phyloP scores from a whole-genome alignment of 1,140 invertebrate species.

The Chrysoperla carnea region DNA sequence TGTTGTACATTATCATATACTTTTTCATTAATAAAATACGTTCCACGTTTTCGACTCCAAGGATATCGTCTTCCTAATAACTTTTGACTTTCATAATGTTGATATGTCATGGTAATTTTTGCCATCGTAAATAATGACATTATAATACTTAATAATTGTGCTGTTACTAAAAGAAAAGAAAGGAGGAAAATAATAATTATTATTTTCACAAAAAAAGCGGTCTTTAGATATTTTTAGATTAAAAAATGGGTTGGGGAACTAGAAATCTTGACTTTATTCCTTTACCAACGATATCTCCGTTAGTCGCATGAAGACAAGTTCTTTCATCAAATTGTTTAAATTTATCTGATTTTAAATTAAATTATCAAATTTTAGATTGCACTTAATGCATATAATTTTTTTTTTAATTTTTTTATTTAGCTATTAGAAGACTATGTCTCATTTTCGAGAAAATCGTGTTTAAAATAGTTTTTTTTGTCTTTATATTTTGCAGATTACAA shows the following conservation, averaged over 20 bases:
- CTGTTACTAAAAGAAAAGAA: conserved; percentile 30
- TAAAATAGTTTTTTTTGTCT: too few relatives aligned
- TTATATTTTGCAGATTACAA: too few relatives aligned
- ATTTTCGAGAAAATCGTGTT: too few relatives aligned
- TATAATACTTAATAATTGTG: conserved; percentile 42
- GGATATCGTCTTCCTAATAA: conserved; percentile 50
- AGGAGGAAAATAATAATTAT: conserved; percentile 3
- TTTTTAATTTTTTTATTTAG: too few relatives aligned
- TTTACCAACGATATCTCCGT: background rate
- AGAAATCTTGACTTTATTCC: background rate
- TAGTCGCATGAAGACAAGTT: too few relatives aligned
- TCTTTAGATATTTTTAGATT: background rate
- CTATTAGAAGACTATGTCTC: too few relatives aligned
- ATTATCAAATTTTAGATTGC: too few relatives aligned
- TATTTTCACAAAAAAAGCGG: background rate
- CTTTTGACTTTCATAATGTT: conserved; percentile 58
- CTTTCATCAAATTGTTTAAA: too few relatives aligned
- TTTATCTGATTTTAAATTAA: too few relatives aligned
- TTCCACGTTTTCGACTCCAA: conserved; percentile 31
- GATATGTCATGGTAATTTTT: conserved; percentile 44
- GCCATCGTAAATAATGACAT: conserved; percentile 46
- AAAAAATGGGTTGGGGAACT: background rate
- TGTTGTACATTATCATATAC: too few relatives aligned
- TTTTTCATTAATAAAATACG: background rate
- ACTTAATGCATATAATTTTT: too few relatives aligned